Base-by-base conservation (phyloP, 2,888 invertebrate species). In the Tyria jacobaeae region DNA sequence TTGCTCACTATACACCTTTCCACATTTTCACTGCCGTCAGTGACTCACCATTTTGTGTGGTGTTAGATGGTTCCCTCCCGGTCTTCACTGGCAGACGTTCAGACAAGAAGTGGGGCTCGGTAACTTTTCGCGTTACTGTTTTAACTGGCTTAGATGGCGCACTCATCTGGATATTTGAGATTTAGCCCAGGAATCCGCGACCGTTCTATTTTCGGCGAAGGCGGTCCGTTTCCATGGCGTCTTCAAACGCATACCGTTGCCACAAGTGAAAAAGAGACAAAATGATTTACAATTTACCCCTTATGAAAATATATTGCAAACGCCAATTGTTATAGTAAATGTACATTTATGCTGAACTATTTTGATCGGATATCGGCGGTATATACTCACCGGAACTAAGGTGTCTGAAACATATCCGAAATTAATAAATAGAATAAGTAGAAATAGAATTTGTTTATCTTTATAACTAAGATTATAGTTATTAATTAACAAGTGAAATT, bases 101-200 rank as follows among this genome's bases (percentile, higher is more conserved):
- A 94, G 95, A 96, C 96, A 95, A 96, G 96, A 96, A 96, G 96
- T 96, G 96, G 96, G 95, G 95, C 95, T 94, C 94, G 90, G 94
- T 94, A 94, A 94, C 94, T 94, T 94, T 94, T 94, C 92, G 94
- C 94, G 92, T 94, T 93, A 95, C 94, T 95, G 95, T 96, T 96
- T 96, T 96, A 96, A 96, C 95, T 94, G 94, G 88, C 94, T 94
- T 93, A 96, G 96, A 96, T 95, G 96, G 96, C 96, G 96, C 95
- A 94, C 91, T 85, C 86, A 90, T 92, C 92, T 92, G 92, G 94
- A 94, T 94, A 95, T 94, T 94, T 95, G 95, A 95, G 95, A 95
- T 94, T 94, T 93, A 89, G 94, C 94, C 94, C 94, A 94, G 94
- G 94, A 94, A 94, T 94, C 94, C 84, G 91, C 90, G 83, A 90